Evolutionary conservation across 2,888 invertebrate species (phyloP).

Genomic region (Aporophyla nigra): DNA sequence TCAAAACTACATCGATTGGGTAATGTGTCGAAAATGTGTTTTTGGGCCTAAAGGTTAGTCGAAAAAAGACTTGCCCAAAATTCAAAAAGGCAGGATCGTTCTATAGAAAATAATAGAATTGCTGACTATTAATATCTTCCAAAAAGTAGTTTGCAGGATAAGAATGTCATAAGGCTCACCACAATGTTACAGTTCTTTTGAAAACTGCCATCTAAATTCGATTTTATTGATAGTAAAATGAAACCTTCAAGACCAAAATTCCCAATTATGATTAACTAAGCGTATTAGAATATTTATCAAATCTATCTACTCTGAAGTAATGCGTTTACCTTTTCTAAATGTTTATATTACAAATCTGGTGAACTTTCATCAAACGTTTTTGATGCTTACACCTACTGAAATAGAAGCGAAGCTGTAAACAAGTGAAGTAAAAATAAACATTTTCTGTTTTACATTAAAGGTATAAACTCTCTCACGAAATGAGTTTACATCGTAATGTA

Average conservation of each 20-base stretch:
- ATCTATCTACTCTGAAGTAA: slow-evolving; percentile 7
- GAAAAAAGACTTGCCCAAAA: too few species aligned
- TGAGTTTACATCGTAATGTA: slow-evolving; percentile 56
- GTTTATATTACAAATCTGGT: slow-evolving; percentile 29
- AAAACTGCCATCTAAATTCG: neutral
- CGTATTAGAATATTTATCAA: neutral
- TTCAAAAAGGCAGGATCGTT: neutral
- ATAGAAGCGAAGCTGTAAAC: slow-evolving; percentile 57
- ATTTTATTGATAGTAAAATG: neutral
- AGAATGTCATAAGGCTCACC: neutral
- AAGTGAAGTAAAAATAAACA: slow-evolving; percentile 49
- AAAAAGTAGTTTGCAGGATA: slow-evolving; percentile 3
- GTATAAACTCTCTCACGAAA: slow-evolving; percentile 43
- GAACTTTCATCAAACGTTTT: slow-evolving; percentile 38
- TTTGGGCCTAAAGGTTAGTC: neutral
- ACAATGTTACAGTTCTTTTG: neutral
- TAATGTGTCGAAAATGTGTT: neutral
- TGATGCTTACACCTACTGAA: slow-evolving; percentile 38
- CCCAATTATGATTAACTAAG: slow-evolving; percentile 4
- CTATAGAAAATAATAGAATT: neutral
- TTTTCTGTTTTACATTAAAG: slow-evolving; percentile 48
- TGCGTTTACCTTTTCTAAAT: slow-evolving; percentile 16
- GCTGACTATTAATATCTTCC: neutral
- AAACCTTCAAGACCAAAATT: neutral
- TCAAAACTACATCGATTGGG: neutral